Percentiles rank a stretch among this genome's conserved stretches.
Evolutionary conservation across 2,113 vertebrate genomes (phyloP).

Genomic region (Scatophagus argus): DNA sequence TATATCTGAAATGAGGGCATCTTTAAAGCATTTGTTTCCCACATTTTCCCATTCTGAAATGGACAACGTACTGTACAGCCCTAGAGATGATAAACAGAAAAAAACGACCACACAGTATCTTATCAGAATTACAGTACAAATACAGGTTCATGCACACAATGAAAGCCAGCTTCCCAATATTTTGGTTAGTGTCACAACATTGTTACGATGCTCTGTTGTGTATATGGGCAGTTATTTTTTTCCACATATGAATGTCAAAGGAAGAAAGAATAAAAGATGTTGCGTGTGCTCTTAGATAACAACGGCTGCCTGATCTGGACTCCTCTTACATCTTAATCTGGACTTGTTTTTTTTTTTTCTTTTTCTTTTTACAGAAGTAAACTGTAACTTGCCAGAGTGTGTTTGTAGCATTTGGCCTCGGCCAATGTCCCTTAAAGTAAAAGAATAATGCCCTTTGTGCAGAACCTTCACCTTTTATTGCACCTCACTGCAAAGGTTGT

Average conservation of each 20-base stretch:
- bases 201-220: constrained; percentile 79
- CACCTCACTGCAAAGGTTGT: constrained; percentile 46
- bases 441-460: constrained; percentile 78
- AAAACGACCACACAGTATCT: constrained; percentile 65
- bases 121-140: constrained; percentile 82
- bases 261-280: constrained; percentile 49
- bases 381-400: constrained; percentile 33
- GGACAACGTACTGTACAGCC: constrained; percentile 64
- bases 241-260: constrained; percentile 60
- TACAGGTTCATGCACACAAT: constrained; percentile 86
- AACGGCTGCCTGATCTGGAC: constrained; percentile 37
- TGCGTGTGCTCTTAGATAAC: constrained; percentile 46
- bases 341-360: constrained; percentile 62
- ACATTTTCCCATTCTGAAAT: constrained; percentile 34
- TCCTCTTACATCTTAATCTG: constrained; percentile 27
- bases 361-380: constrained; percentile 47
- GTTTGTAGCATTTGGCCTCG: constrained; percentile 63
- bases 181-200: constrained; percentile 81
- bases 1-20: constrained; percentile 37
- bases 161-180: constrained; percentile 84
- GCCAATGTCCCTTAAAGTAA: constrained; percentile 57
- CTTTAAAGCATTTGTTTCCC: constrained; percentile 60
- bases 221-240: constrained; percentile 59
- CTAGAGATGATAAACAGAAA: constrained; percentile 64
- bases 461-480: constrained; percentile 66